These are phyloP conservation scores for Tragelaphus eurycerus DNA, from an alignment of 2,797 vertebrate species.

Conservation along the genomic window DNA sequence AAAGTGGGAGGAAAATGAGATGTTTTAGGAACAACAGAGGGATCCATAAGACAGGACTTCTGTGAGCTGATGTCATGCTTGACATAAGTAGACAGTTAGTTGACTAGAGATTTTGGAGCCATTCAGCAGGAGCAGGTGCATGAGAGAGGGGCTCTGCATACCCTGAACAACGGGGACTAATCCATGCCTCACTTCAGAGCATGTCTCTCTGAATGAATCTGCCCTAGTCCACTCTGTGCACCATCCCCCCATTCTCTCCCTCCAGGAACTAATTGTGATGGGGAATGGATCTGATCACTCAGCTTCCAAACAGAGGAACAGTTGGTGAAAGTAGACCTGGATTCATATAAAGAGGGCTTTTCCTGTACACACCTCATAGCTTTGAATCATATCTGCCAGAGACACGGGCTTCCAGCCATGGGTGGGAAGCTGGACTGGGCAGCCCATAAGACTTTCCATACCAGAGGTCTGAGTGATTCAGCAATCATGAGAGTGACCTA, in stretches of 20 bases:
- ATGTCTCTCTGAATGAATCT: not conserved
- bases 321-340: not conserved
- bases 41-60: not conserved
- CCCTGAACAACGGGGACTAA: not conserved
- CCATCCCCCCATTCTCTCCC: accelerated
- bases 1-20: constrained; percentile 34
- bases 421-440: not conserved
- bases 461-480: not conserved
- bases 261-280: not conserved
- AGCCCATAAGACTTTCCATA: not conserved
- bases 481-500: not conserved
- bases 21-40: constrained; percentile 57
- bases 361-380: not conserved
- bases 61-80: constrained; percentile 24
- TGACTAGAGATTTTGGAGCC: constrained; percentile 5
- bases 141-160: not conserved
- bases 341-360: not conserved
- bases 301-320: not conserved
- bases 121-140: not conserved
- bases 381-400: not conserved
- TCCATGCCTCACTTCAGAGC: not conserved
- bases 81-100: constrained; percentile 36
- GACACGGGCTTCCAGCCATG: not conserved
- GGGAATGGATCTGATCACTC: not conserved
- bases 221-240: not conserved